Evolutionary conservation across 2,888 invertebrate genomes (phyloP), one percentile per base, ranked within the genome.

Genomic region (Danaus chrysippus): DNA sequence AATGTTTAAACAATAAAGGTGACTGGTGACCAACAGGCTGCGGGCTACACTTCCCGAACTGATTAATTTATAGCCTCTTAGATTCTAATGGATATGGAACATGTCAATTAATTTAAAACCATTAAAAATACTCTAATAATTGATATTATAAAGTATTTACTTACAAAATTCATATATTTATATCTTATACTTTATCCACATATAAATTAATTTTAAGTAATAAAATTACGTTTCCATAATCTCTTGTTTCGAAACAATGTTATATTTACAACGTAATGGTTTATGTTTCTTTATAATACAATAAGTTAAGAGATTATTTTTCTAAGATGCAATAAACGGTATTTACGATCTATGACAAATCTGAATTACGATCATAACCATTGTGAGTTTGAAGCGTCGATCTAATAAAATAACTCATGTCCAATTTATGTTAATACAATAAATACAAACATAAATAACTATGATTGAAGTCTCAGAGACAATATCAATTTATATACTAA

Each of bases 391-490:
- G 78, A 75, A 78, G 85, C 86, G 84, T 84, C 88, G 75, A 80
- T 73, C 79, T 79, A 86, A 86, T 91, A 89, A 91, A 90, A 91
- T 91, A 90, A 91, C 86, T 90, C 90, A 90, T 79, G 90, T 87
- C 86, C 89, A 91, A 90, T 90, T 91, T 90, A 91, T 91, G 89
- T 90, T 91, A 90, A 89, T 91, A 88, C 85, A 86, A 90, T 91
- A 91, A 90, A 91, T 89, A 89, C 82, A 84, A 76, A 82, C 86
- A 90, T 91, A 90, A 91, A 91, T 90, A 85, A 87, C 79, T 74
- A 76, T 75, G 74, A 75, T 76, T 77, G 82, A 83, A 82, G 80
- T 77, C 78, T 74, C 78, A 78, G 81, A 85, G 83, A 83, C 83
- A 84, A 90, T 89, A 86, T 84, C 75, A 85, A 89, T 90, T 89